Evolutionary conservation across 2,113 vertebrate species (phyloP), one percentile per base, ranked within the genome.

Genomic region (Xyrauchen texanus): DNA sequence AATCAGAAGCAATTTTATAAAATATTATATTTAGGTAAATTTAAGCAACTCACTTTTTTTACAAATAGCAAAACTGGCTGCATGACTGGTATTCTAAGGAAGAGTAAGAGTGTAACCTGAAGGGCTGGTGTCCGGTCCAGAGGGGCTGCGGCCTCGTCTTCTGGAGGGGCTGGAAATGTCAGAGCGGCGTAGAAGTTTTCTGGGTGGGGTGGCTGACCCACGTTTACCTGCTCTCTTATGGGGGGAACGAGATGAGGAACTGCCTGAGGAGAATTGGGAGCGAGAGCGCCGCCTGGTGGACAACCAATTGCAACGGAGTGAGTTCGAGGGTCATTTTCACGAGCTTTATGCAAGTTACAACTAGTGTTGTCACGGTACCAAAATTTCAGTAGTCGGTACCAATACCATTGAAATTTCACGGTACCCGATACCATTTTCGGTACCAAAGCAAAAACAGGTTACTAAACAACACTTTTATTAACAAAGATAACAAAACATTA

Each of bases 241-340:
- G 5, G 94, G 96, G 0, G 97, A 98, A 44, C 91, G 94, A 7
- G 96, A 97, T 0, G 94, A 94, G 0, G 97, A 97, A 87, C 96
- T 99, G 70, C 96, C 97, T 72, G 97, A 98, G 6, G 96, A 91
- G 3, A 97, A 99, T 53, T 95, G 95, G 4, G 98, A 98, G 16
- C 95, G 98, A 34, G 96, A 95, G 68, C 96, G 90, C 83, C 98
- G 94, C 91, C 97, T 99, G 91, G 4, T 85, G 78, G 77, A 78
- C 10, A 79, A 8, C 82, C 15, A 69, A 44, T 7, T 57, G 21
- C 21, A 34, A 1, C 21, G 3, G 21, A 1, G 21, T 34, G 3
- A 34, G 21, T 34, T 34, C 21, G n/a, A 34, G 21, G 21, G 21
- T 1, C 21, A 1, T 1, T 34, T 34, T 34, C 21, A 34, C 21